Base-by-base conservation (phyloP, 2,888 invertebrate genomes). In the Hofmannophila pseudospretella region DNA sequence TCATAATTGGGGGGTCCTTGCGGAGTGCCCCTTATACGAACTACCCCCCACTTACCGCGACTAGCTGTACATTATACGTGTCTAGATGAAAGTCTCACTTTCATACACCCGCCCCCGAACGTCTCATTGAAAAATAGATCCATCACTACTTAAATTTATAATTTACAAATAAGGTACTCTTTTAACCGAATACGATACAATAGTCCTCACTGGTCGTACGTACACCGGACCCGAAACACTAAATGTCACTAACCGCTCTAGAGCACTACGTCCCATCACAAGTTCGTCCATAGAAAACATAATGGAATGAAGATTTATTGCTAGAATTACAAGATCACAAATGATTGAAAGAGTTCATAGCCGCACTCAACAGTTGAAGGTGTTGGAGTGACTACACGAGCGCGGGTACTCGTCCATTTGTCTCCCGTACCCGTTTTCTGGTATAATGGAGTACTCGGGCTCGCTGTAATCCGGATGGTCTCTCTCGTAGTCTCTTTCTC, bases 231-330 rank as follows among this genome's bases (percentile, higher is more conserved):
- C 66, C 59, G 56, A 55, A 50, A 51, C 53, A 67, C 79, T 78
- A 76, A n/a, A 70, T 54, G 70, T 76, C 76, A 81, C 80, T 79
- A 76, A 76, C 68, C 72, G 73, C 78, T 74, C 81, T 80, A 82
- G 72, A 80, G 75, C 84, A 74, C 82, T 82, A 81, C 76, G 72
- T 68, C 67, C 65, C 72, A 62, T 71, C 77, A 65, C 74, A 54
- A 57, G 60, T 64, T 60, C 64, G 65, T 72, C 69, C 78, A 66
- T 67, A 77, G 60, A 62, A 76, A 82, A 80, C 79, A 69, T 81
- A 80, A 78, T 80, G 85, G 86, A 87, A 87, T 85, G 87, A 84
- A 87, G 82, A 73, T 78, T 87, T 87, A 88, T 88, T 88, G 86
- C 87, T 87, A 87, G 72, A 74, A 82, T 86, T 84, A 73, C 81